A percentile compares a stretch with the other conserved stretches of the same genome.
Evolutionary conservation across 2,888 invertebrate species (phyloP).

Genomic region (Yponomeuta plumbellus): DNA sequence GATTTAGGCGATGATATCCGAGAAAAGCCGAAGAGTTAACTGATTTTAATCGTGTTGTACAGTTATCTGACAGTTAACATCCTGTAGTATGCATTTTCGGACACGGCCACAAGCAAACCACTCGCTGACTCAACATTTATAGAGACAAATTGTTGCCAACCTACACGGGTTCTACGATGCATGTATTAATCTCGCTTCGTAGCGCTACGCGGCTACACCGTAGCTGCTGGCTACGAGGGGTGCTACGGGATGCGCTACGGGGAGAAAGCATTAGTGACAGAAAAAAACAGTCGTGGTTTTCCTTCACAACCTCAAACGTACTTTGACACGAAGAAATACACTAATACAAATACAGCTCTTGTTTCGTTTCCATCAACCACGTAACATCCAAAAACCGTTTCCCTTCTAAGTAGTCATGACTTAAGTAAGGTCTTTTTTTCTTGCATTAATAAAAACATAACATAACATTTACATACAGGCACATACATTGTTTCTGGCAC

Average conservation of each 20-base stretch:
- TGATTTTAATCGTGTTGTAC: no score
- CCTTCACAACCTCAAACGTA: neutral
- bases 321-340: neutral
- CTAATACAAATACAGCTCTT: no score
- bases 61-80: no score
- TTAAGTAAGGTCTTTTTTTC: no score
- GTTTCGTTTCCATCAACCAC: no score
- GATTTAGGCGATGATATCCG: no score
- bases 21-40: no score
- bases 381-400: no score
- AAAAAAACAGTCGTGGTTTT: neutral
- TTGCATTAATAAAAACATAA: no score
- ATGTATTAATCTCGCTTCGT: constrained; percentile 69
- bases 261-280: constrained; percentile 7
- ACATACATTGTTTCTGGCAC: no score
- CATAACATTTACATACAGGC: no score
- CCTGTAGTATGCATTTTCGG: neutral
- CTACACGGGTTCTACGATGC: constrained; percentile 63
- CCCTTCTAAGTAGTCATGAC: no score
- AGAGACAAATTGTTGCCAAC: constrained; percentile 73
- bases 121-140: constrained; percentile 75
- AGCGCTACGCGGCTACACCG: constrained; percentile 38
- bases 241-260: constrained; percentile 8
- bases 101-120: constrained; percentile 49
- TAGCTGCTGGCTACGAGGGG: constrained; percentile 28